Evolutionary conservation across 1,140 invertebrate species (phyloP).

Genomic region (Aphidius ervi): DNA sequence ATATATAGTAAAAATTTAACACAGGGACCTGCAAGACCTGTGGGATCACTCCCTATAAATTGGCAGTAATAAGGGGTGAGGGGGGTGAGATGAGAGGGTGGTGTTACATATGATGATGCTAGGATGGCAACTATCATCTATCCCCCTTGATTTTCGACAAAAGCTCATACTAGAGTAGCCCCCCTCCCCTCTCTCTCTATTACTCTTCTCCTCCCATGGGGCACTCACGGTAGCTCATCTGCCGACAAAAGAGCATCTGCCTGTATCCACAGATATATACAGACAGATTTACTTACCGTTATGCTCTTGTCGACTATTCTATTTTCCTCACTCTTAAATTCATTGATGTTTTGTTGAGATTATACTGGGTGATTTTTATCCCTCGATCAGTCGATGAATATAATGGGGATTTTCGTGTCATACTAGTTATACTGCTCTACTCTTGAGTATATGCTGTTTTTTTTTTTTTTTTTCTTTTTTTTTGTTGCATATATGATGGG

Average conservation of each 20-base stretch:
- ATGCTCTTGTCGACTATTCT: not conserved
- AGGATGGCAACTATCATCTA: conserved; percentile 31
- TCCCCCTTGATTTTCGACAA: conserved; percentile 26
- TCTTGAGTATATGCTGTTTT: not conserved
- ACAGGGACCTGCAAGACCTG: conserved; percentile 32
- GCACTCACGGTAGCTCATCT: conserved; percentile 37
- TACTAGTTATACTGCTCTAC: not conserved
- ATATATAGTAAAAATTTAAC: not conserved
- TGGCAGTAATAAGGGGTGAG: not conserved
- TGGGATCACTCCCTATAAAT: conserved; percentile 35
- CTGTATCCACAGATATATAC: conserved; percentile 29
- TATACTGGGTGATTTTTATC: too few relatives aligned
- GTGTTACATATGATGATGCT: conserved; percentile 15
- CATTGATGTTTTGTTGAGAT: too few relatives aligned
- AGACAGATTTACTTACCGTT: conserved; percentile 23
- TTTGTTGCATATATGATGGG: conserved; percentile 3
- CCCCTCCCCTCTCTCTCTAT: not conserved
- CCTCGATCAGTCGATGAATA: too few relatives aligned
- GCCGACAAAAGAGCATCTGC: conserved; percentile 52
- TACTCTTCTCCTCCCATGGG: conserved; percentile 29
- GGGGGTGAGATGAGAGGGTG: conserved; percentile 3
- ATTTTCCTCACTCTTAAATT: not conserved
- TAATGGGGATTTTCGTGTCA: too few relatives aligned
- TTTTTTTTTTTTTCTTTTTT: not conserved
- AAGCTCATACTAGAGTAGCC: conserved; percentile 33